These are phyloP conservation scores for Eulithis testata DNA, from an alignment of 2,888 invertebrate species.

Conservation along the genomic window DNA sequence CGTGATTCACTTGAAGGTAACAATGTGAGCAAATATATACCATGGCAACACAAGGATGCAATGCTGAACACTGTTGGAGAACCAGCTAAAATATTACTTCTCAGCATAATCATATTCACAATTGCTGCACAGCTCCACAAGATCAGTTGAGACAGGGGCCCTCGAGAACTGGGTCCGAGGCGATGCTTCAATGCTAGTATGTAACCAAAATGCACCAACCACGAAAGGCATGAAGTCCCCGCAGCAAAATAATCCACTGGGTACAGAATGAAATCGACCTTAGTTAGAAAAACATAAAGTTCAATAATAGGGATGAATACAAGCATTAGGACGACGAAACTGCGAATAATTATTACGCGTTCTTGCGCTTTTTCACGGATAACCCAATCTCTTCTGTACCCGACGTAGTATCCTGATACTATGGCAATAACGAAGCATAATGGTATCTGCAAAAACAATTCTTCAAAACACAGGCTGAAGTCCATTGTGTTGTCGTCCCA, in stretches of 20 bases:
- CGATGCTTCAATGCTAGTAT: conserved; percentile 87
- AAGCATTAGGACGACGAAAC: conserved; percentile 86
- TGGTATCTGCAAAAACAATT: conserved; percentile 91
- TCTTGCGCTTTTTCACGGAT: conserved; percentile 86
- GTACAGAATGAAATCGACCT: conserved; percentile 74
- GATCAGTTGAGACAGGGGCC: conserved; percentile 88
- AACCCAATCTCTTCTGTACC: conserved; percentile 86
- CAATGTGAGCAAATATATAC: conserved; percentile 88
- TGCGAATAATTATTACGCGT: conserved; percentile 86
- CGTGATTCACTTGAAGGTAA: conserved; percentile 85
- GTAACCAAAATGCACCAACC: conserved; percentile 93
- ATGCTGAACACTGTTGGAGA: conserved; percentile 85
- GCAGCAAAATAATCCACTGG: conserved; percentile 89
- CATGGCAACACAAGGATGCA: conserved; percentile 86
- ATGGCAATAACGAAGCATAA: conserved; percentile 89
- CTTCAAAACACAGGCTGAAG: conserved; percentile 94
- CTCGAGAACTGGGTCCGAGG: conserved; percentile 88
- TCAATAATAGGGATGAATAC: conserved; percentile 88
- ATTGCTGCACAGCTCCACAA: conserved; percentile 88
- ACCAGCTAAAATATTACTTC: conserved; percentile 85
- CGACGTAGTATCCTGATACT: conserved; percentile 92
- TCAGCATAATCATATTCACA: conserved; percentile 87
- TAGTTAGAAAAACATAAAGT: conserved; percentile 86
- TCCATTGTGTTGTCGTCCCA: conserved; percentile 89
- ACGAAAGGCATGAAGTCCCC: conserved; percentile 89